phyloP scores from a whole-genome alignment of 2,797 vertebrate species.

The Cuniculus paca region DNA sequence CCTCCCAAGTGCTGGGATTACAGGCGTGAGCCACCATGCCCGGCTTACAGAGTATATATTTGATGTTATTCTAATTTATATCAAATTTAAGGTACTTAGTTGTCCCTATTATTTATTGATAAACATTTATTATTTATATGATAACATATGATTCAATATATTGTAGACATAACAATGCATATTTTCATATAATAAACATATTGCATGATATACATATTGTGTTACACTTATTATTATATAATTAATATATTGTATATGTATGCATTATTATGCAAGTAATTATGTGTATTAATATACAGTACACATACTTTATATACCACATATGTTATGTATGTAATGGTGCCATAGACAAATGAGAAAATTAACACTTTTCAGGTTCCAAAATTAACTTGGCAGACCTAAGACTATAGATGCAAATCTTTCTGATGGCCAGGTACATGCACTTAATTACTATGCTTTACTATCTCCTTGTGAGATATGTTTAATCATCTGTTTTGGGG shows the following conservation, averaged over 20 bases:
- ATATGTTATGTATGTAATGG: background rate
- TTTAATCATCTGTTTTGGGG: constrained; percentile 47
- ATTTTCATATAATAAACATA: background rate
- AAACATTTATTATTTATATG: background rate
- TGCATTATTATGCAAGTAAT: background rate
- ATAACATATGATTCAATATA: background rate
- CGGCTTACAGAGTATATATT: background rate
- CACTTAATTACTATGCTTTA: background rate
- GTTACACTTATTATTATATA: background rate
- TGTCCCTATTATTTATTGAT: background rate
- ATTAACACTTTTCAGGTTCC: background rate
- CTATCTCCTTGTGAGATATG: background rate
- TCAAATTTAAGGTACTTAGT: background rate
- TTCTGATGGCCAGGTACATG: background rate
- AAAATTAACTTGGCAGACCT: constrained; percentile 10
- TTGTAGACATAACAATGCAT: background rate
- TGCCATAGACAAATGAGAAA: constrained; percentile 23
- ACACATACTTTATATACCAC: background rate
- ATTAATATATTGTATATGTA: background rate
- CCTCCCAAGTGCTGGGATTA: too few species aligned
- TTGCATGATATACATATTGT: background rate
- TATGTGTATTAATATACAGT: background rate
- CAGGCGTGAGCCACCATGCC: too few species aligned
- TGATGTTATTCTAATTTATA: background rate
- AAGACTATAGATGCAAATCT: background rate